Evolutionary conservation across 2,888 invertebrate species (phyloP).

Genomic region (Sesamia inferens): DNA sequence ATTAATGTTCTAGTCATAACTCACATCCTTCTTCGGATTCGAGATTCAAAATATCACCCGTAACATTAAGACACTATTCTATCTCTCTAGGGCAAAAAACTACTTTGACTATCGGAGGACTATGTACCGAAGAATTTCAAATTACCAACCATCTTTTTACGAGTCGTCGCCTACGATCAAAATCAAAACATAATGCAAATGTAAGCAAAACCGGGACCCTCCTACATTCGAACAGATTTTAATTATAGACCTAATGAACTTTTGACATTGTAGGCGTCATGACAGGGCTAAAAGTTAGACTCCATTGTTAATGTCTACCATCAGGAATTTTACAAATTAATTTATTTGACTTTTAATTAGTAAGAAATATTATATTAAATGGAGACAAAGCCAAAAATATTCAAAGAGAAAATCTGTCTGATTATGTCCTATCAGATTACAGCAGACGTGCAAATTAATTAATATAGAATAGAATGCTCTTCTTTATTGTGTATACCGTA

Average conservation of each 20-base stretch:
- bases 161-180: slow-evolving; percentile 7
- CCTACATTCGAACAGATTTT: slow-evolving; percentile 25
- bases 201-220: slow-evolving; percentile 26
- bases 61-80: neutral
- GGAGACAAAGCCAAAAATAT: neutral
- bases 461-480: too few relatives aligned
- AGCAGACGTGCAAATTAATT: neutral
- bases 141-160: neutral
- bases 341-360: slow-evolving; percentile 4
- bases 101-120: neutral
- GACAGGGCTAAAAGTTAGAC: slow-evolving; percentile 19
- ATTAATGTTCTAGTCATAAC: too few relatives aligned
- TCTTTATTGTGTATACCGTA: too few relatives aligned
- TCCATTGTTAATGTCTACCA: slow-evolving; percentile 41
- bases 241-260: slow-evolving; percentile 37
- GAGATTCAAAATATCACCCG: neutral
- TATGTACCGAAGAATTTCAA: neutral
- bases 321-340: slow-evolving; percentile 5
- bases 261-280: slow-evolving; percentile 42
- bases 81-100: neutral
- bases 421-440: neutral
- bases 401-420: neutral
- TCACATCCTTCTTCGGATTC: too few relatives aligned
- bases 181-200: slow-evolving; percentile 19
- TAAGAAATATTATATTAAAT: neutral